Evolutionary conservation across 2,797 vertebrate species (phyloP).

Genomic region (Protosalanx chinensis): DNA sequence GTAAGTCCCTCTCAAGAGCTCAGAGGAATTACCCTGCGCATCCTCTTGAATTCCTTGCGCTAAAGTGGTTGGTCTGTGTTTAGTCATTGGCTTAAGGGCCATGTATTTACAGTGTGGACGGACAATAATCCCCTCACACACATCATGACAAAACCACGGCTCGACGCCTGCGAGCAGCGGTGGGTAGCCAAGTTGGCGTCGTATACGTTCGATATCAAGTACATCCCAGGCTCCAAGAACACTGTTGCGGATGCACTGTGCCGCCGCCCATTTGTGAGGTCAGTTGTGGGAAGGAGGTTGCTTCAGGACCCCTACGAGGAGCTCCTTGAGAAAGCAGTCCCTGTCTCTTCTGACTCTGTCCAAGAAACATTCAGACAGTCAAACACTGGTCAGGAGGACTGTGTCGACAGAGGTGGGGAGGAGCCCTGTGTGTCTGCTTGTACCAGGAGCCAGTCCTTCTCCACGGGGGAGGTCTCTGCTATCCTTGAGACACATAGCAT

Average conservation of each 20-base stretch:
- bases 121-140: slow-evolving; percentile 1
- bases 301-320: background rate
- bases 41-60: slow-evolving; percentile 1
- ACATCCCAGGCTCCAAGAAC: slow-evolving; percentile 14
- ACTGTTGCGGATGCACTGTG: slow-evolving; percentile 28
- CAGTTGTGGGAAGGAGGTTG: background rate
- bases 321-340: background rate
- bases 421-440: background rate
- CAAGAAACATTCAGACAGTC: background rate
- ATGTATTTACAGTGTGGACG: slow-evolving; percentile 1
- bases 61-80: slow-evolving; percentile 8
- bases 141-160: slow-evolving; percentile 16
- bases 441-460: background rate
- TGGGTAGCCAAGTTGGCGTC: slow-evolving; percentile 21
- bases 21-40: slow-evolving; percentile 1
- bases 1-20: no score
- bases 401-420: no score
- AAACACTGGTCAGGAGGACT: background rate
- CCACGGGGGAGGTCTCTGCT: slow-evolving; percentile 7
- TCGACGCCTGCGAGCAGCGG: slow-evolving; percentile 14
- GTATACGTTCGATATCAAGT: slow-evolving; percentile 18
- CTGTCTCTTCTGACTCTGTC: background rate
- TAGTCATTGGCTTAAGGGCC: slow-evolving; percentile 6
- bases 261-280: slow-evolving; percentile 6
- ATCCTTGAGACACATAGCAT: background rate